Conservation (phyloP, 2,113 vertebrate species). For the Noturus placidus region DNA sequence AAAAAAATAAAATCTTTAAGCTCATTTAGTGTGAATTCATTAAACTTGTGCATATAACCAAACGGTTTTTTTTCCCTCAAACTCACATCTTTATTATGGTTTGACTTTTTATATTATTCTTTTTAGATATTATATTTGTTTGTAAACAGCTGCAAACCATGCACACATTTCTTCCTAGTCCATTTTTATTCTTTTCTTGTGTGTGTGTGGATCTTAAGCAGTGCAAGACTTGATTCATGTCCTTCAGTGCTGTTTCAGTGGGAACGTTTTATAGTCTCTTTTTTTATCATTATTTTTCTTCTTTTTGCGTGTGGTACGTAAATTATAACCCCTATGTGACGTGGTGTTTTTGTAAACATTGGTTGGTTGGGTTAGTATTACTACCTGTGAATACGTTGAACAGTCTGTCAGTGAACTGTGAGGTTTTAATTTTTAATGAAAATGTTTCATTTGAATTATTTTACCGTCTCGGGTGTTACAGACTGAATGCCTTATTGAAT, state of each 20-base stretch:
- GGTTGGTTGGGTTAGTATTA: too few species aligned
- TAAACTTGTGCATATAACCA: conserved; percentile 38
- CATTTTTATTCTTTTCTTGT: not conserved
- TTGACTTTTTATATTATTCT: conserved; percentile 34
- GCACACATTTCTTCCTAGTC: not conserved
- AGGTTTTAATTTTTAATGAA: not conserved
- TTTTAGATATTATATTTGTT: conserved; percentile 21
- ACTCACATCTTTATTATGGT: conserved; percentile 29
- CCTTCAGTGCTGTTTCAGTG: not conserved
- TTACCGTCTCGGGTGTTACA: not conserved
- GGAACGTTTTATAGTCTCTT: not conserved
- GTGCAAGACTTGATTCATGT: conserved; percentile 12
- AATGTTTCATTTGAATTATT: not conserved
- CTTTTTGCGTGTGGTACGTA: not conserved
- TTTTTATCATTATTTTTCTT: not conserved
- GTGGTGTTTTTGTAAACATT: not conserved
- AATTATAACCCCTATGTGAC: not conserved
- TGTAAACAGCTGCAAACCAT: not conserved
- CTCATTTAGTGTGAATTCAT: conserved; percentile 48
- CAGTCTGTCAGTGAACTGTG: not conserved
- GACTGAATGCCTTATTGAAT: conserved; percentile 47
- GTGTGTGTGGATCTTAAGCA: not conserved
- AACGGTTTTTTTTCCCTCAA: not conserved
- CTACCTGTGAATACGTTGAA: conserved; percentile 1
- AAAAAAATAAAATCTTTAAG: conserved; percentile 20